A percentile compares a stretch with the other conserved stretches of the same genome.
Conservation (phyloP, 2,113 vertebrate species). For the Amblyopsis rosae region DNA sequence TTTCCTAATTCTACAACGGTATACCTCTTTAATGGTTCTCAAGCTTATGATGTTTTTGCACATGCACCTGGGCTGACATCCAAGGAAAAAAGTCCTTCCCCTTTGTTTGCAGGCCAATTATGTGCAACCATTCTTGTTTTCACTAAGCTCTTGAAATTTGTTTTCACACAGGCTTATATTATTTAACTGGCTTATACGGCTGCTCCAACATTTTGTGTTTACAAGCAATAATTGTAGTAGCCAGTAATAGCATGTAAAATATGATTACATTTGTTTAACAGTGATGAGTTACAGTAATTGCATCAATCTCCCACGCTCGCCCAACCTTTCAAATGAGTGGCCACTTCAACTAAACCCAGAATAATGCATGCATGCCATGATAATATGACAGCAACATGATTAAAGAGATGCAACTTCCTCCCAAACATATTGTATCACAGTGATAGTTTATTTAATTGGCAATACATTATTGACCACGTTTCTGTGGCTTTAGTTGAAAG, state of each 20-base stretch:
- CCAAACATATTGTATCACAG: background rate
- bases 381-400: background rate
- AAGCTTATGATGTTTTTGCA: slow-evolving; percentile 31
- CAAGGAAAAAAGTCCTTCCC: slow-evolving; percentile 20
- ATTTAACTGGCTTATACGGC: slow-evolving; percentile 50
- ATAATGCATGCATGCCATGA: slow-evolving; percentile 3
- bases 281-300: slow-evolving; percentile 42
- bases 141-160: slow-evolving; percentile 43
- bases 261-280: slow-evolving; percentile 38
- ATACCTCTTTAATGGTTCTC: background rate
- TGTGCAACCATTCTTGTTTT: slow-evolving; percentile 23
- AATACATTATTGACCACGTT: no score
- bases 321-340: slow-evolving; percentile 29
- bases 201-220: slow-evolving; percentile 32
- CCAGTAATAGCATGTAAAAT: slow-evolving; percentile 18
- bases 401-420: background rate
- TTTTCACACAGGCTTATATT: slow-evolving; percentile 40
- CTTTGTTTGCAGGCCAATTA: slow-evolving; percentile 30
- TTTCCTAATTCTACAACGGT: background rate
- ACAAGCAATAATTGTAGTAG: slow-evolving; percentile 31
- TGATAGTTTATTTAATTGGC: no score
- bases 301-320: slow-evolving; percentile 40
- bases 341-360: slow-evolving; percentile 1
- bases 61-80: slow-evolving; percentile 34
- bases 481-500: background rate